These are phyloP conservation scores for Nothoprocta pentlandii DNA, from an alignment of 2,113 vertebrate species.

Conservation along the genomic window DNA sequence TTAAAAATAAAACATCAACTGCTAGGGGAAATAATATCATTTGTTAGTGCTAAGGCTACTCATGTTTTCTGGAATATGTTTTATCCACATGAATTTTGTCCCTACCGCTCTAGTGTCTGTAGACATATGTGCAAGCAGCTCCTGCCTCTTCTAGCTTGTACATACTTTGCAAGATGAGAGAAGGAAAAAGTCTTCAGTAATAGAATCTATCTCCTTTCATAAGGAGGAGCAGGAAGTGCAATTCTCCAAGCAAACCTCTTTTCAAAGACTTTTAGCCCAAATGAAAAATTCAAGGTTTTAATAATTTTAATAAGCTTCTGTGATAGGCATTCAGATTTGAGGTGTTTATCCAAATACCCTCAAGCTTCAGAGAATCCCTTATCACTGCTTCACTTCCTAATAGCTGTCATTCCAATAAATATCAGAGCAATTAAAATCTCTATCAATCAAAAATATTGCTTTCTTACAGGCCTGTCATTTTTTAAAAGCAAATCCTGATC, in stretches of 20 bases:
- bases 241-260: slow-evolving; percentile 48
- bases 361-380: slow-evolving; percentile 68
- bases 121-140: slow-evolving; percentile 6
- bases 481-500: slow-evolving; percentile 79
- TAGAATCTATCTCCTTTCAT: not conserved
- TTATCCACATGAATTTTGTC: slow-evolving; percentile 39
- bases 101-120: slow-evolving; percentile 9
- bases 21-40: slow-evolving; percentile 33
- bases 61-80: slow-evolving; percentile 27
- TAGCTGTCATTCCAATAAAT: slow-evolving; percentile 72
- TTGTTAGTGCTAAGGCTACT: slow-evolving; percentile 35
- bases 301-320: slow-evolving; percentile 68
- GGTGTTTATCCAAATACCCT: slow-evolving; percentile 73
- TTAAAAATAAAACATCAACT: slow-evolving; percentile 47
- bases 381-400: slow-evolving; percentile 40
- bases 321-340: slow-evolving; percentile 62
- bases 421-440: slow-evolving; percentile 60
- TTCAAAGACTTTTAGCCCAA: slow-evolving; percentile 56
- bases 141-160: slow-evolving; percentile 1
- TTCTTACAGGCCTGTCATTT: slow-evolving; percentile 69
- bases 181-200: not conserved
- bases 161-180: not conserved
- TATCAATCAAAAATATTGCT: slow-evolving; percentile 61
- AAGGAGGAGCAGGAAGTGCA: not conserved
- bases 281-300: slow-evolving; percentile 63